Conservation (phyloP, 1,140 invertebrate genomes). For the Drosophila equinoxialis region DNA sequence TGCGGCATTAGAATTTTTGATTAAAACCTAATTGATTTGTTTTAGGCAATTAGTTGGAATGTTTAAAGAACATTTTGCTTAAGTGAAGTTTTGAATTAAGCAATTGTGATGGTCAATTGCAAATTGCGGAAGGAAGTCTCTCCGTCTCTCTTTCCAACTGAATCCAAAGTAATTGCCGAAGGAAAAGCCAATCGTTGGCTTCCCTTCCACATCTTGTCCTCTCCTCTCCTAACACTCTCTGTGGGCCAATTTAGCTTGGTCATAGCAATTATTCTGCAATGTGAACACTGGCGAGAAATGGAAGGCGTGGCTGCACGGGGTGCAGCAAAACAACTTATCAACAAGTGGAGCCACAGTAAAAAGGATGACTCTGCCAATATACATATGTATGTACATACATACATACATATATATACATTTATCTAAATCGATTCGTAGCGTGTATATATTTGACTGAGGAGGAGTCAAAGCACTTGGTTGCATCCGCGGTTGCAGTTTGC, state of each 20-base stretch:
- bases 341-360: constrained; percentile 56
- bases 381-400: not conserved
- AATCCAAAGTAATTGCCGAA: too few species aligned
- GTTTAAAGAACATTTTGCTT: not conserved
- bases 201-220: not conserved
- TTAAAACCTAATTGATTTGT: constrained; percentile 1
- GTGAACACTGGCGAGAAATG: constrained; percentile 57
- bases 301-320: constrained; percentile 44
- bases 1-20: not conserved
- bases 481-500: constrained; percentile 56
- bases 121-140: constrained; percentile 10
- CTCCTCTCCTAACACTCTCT: constrained; percentile 5
- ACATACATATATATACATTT: not conserved
- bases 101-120: not conserved
- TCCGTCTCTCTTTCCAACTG: not conserved
- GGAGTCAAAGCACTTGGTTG: constrained; percentile 77
- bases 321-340: constrained; percentile 68
- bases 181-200: not conserved
- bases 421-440: not conserved
- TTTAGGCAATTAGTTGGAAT: constrained; percentile 3
- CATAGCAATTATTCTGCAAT: constrained; percentile 74
- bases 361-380: constrained; percentile 29
- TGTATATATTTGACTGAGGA: constrained; percentile 38
- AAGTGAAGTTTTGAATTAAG: not conserved
- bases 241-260: constrained; percentile 35